Conservation (phyloP, 2,113 vertebrate genomes). For the Empidonax alnorum region DNA sequence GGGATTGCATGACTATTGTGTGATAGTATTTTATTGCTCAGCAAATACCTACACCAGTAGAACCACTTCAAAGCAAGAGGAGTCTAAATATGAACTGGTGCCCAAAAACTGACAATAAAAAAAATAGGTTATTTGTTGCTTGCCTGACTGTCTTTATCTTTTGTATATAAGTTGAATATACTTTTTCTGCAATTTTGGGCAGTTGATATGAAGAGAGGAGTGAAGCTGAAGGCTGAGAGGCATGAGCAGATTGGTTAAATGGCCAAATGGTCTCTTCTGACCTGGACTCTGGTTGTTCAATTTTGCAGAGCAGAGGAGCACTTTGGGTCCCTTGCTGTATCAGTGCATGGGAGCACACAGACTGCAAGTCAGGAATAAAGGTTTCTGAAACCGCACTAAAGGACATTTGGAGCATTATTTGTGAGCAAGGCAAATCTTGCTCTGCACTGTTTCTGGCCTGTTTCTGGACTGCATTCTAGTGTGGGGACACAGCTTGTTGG, state of each 20-base stretch:
- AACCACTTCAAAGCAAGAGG: background rate
- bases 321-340: background rate
- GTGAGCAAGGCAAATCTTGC: background rate
- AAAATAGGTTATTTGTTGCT: background rate
- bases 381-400: background rate
- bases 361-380: background rate
- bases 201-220: background rate
- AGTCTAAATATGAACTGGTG: background rate
- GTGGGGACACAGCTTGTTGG: background rate
- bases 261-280: background rate
- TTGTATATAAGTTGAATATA: background rate
- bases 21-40: background rate
- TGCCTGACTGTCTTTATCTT: background rate
- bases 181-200: background rate
- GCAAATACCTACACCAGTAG: background rate
- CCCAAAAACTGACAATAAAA: background rate
- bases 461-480: background rate
- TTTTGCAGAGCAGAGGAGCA: background rate
- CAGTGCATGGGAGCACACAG: background rate
- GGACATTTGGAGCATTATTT: background rate
- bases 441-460: background rate
- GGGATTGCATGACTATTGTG: background rate
- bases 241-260: background rate
- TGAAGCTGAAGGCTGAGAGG: background rate
- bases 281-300: background rate